Evolutionary conservation across 1,140 invertebrate species (phyloP).

Genomic region (Caligus rogercresseyi): DNA sequence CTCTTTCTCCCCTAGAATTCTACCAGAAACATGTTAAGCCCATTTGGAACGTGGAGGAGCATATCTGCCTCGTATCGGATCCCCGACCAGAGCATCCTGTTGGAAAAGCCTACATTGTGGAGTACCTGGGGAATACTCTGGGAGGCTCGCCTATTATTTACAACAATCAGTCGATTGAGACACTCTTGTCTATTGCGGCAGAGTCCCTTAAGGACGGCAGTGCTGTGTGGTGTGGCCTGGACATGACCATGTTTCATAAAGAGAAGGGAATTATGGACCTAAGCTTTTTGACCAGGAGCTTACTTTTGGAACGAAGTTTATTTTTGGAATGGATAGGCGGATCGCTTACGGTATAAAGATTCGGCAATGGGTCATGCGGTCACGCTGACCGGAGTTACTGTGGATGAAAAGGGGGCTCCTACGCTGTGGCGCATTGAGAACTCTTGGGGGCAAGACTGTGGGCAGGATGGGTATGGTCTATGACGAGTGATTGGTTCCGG

Average conservation of each 20-base stretch:
- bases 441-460: conserved; percentile 72
- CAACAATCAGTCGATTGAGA: conserved; percentile 66
- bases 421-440: conserved; percentile 68
- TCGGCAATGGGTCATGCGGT: conserved; percentile 79
- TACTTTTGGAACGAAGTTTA: conserved; percentile 61
- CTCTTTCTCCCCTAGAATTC: conserved; percentile 56
- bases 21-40: conserved; percentile 60
- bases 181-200: conserved; percentile 49
- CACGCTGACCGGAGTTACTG: conserved; percentile 60
- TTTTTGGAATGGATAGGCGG: conserved; percentile 50
- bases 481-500: conserved; percentile 65
- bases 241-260: conserved; percentile 29
- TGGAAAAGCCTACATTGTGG: conserved; percentile 60
- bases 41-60: conserved; percentile 55
- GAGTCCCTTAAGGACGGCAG: conserved; percentile 60
- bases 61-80: conserved; percentile 67
- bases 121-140: conserved; percentile 65
- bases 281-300: conserved; percentile 43
- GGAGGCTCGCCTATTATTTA: conserved; percentile 55
- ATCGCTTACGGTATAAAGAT: conserved; percentile 63
- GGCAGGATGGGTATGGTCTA: conserved; percentile 69
- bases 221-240: conserved; percentile 83
- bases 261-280: conserved; percentile 19
- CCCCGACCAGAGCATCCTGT: conserved; percentile 55
- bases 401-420: conserved; percentile 29